Conservation (phyloP, 2,113 vertebrate genomes). For the Macaca nemestrina region DNA sequence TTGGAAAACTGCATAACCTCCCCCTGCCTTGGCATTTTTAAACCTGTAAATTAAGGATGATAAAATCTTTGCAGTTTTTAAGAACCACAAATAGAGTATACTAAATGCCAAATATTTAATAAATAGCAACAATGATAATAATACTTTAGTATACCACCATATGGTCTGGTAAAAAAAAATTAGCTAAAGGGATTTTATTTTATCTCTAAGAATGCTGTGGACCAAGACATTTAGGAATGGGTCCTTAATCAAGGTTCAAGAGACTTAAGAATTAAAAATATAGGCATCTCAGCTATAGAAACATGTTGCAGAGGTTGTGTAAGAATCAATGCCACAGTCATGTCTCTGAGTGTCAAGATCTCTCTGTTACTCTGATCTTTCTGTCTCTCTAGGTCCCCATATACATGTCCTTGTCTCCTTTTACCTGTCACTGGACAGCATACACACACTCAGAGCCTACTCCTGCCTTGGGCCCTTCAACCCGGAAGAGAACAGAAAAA, state of each 20-base stretch:
- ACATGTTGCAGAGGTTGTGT: neutral
- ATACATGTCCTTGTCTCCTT: neutral
- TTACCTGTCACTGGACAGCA: neutral
- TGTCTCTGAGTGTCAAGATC: neutral
- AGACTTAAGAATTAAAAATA: neutral
- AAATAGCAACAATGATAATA: neutral
- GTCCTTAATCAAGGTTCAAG: neutral
- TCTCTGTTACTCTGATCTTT: neutral
- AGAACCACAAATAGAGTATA: neutral
- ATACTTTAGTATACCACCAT: neutral
- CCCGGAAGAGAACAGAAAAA: neutral
- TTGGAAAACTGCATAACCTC: neutral
- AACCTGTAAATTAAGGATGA: neutral
- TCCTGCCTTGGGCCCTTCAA: neutral
- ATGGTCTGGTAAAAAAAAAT: neutral
- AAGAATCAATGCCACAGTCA: neutral
- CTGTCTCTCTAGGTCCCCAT: neutral
- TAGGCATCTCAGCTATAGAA: neutral
- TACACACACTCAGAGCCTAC: neutral
- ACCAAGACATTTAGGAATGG: constrained; percentile 39
- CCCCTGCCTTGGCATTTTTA: neutral
- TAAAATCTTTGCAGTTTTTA: neutral
- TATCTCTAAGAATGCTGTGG: neutral
- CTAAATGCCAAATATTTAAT: neutral
- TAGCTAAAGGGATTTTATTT: neutral